Conservation (phyloP, 1,140 invertebrate genomes). For the Brachionus rotundiformis region DNA sequence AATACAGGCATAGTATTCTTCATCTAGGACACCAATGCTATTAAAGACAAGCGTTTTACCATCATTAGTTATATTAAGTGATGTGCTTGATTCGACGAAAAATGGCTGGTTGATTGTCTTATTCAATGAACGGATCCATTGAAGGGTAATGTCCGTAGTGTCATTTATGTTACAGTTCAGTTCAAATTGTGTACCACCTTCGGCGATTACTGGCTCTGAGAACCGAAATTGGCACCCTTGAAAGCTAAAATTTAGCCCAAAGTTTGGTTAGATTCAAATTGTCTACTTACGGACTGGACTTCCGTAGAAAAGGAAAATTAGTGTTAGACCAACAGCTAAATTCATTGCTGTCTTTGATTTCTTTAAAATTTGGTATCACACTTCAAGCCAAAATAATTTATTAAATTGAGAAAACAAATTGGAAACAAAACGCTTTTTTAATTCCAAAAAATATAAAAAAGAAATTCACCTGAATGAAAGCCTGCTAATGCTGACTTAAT, state of each 20-base stretch:
- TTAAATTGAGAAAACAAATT: neutral
- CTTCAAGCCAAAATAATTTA: neutral
- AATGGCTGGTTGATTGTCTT: neutral
- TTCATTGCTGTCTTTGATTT: neutral
- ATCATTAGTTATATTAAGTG: neutral
- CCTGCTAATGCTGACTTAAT: neutral
- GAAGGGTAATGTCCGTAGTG: neutral
- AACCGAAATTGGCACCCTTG: neutral
- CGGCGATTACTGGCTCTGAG: neutral
- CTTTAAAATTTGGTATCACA: neutral
- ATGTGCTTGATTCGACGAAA: neutral
- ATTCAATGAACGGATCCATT: neutral
- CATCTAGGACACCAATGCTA: neutral
- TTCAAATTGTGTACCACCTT: neutral
- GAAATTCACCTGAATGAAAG: neutral
- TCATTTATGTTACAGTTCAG: neutral
- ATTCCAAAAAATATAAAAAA: neutral
- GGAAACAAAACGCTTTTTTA: conserved; percentile 1
- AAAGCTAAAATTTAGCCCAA: neutral
- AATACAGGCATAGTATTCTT: conserved; percentile 27
- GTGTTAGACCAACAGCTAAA: neutral
- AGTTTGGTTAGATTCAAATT: neutral
- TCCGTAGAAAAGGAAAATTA: neutral
- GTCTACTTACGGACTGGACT: neutral
- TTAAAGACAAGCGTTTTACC: neutral